phyloP scores from a whole-genome alignment of 2,797 vertebrate genomes.

The Enoplosus armatus region DNA sequence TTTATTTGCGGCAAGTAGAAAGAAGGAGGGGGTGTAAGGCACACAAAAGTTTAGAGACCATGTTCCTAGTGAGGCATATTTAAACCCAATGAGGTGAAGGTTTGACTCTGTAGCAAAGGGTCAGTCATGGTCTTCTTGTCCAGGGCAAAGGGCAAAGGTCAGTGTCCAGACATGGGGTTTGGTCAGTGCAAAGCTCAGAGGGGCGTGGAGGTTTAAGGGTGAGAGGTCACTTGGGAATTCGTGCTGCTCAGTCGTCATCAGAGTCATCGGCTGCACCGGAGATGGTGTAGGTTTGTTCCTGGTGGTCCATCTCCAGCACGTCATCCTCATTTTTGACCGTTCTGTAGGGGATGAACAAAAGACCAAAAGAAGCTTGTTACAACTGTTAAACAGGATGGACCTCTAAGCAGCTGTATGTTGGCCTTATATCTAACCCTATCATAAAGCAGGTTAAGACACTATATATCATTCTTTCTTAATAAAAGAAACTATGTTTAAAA shows the following conservation, averaged over 20 bases:
- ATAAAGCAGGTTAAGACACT: background rate
- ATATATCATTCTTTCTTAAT: background rate
- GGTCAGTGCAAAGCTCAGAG: slow-evolving; percentile 74
- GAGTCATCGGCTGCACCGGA: slow-evolving; percentile 81
- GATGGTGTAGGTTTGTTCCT: slow-evolving; percentile 84
- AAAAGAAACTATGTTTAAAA: slow-evolving; percentile 13
- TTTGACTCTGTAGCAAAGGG: slow-evolving; percentile 56
- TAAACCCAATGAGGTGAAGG: slow-evolving; percentile 48
- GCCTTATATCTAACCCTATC: background rate
- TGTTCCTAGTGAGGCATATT: slow-evolving; percentile 46
- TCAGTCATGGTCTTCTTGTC: slow-evolving; percentile 71
- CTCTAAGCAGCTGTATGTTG: background rate
- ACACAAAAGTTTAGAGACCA: slow-evolving; percentile 61
- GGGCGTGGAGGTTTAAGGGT: slow-evolving; percentile 65
- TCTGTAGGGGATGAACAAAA: slow-evolving; percentile 57
- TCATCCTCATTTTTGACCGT: slow-evolving; percentile 85
- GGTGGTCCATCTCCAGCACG: slow-evolving; percentile 79
- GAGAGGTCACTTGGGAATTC: slow-evolving; percentile 62
- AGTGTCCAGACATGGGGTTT: slow-evolving; percentile 76
- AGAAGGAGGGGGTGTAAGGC: slow-evolving; percentile 46
- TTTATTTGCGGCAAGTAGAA: slow-evolving; percentile 79
- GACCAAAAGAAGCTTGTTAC: background rate
- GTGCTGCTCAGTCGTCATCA: slow-evolving; percentile 74
- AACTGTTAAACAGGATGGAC: background rate
- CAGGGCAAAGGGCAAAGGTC: slow-evolving; percentile 77